These are phyloP conservation scores for Steromphala cineraria DNA, from an alignment of 2,888 invertebrate genomes.

Conservation along the genomic window DNA sequence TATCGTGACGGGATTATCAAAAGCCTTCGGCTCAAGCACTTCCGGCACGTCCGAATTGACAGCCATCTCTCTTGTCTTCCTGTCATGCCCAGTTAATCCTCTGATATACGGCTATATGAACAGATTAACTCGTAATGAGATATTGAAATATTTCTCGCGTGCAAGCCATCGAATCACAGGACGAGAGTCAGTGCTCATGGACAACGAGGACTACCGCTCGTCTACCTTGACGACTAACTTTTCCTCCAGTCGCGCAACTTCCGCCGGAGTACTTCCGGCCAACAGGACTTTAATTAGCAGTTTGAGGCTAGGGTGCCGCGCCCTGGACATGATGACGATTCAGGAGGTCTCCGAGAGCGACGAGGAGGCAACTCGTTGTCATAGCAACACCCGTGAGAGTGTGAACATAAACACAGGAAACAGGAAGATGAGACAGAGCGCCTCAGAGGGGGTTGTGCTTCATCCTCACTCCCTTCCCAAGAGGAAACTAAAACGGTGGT, in stretches of 20 bases:
- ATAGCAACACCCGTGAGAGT: too few species aligned
- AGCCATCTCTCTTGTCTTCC: constrained; percentile 50
- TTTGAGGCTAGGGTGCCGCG: neutral
- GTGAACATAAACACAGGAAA: neutral
- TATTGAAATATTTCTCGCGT: constrained; percentile 51
- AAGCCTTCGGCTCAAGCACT: constrained; percentile 1
- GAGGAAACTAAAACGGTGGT: too few species aligned
- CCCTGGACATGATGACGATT: constrained; percentile 27
- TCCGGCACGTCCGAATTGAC: constrained; percentile 41
- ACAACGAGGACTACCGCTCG: constrained; percentile 48
- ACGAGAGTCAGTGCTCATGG: constrained; percentile 31
- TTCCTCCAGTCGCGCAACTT: constrained; percentile 28
- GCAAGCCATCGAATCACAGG: constrained; percentile 20
- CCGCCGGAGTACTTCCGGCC: neutral
- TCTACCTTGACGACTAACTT: constrained; percentile 44
- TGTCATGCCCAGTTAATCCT: constrained; percentile 53
- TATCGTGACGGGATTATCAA: constrained; percentile 37
- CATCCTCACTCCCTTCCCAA: too few species aligned
- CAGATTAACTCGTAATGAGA: constrained; percentile 52
- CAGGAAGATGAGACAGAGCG: too few species aligned
- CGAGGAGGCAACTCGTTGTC: neutral
- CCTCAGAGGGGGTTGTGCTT: too few species aligned
- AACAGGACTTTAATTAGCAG: neutral
- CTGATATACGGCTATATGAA: constrained; percentile 62
- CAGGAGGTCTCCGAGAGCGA: constrained; percentile 27